These are phyloP conservation scores for Pampus argenteus DNA, from an alignment of 2,797 vertebrate species.

Conservation along the genomic window DNA sequence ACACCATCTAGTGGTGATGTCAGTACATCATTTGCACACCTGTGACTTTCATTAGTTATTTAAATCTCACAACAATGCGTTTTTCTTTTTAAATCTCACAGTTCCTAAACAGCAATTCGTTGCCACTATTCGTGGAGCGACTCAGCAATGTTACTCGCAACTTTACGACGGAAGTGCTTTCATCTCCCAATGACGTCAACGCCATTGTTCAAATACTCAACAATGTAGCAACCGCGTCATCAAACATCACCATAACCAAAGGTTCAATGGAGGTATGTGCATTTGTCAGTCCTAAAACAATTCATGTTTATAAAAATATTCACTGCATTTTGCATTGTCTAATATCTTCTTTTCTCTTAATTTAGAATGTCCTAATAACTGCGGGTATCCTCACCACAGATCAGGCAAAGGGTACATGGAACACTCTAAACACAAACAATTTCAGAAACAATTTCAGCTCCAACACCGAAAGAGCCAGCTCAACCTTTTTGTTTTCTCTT, in stretches of 20 bases:
- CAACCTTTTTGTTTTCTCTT: conserved; percentile 79
- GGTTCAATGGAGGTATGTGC: conserved; percentile 62
- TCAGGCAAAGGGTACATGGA: conserved; percentile 67
- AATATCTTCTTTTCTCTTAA: conserved; percentile 20
- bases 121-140: conserved; percentile 68
- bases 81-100: conserved; percentile 29
- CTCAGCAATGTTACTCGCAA: not conserved
- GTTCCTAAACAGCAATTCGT: conserved; percentile 5
- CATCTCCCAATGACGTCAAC: conserved; percentile 71
- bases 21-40: too few species aligned
- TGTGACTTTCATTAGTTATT: too few species aligned
- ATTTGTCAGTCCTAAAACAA: not conserved
- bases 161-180: rapidly evolving
- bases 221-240: conserved; percentile 71
- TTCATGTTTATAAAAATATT: not conserved
- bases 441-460: not conserved
- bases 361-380: conserved; percentile 84
- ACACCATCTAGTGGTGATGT: too few species aligned
- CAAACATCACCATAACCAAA: not conserved
- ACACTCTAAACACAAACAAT: conserved; percentile 60
- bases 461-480: conserved; percentile 29
- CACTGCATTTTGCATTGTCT: not conserved
- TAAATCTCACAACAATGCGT: too few species aligned
- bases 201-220: conserved; percentile 81
- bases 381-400: conserved; percentile 73